A percentile compares a stretch with the other conserved stretches of the same genome.
phyloP scores from a whole-genome alignment of 2,888 invertebrate genomes.

The Heliconius charithonia region DNA sequence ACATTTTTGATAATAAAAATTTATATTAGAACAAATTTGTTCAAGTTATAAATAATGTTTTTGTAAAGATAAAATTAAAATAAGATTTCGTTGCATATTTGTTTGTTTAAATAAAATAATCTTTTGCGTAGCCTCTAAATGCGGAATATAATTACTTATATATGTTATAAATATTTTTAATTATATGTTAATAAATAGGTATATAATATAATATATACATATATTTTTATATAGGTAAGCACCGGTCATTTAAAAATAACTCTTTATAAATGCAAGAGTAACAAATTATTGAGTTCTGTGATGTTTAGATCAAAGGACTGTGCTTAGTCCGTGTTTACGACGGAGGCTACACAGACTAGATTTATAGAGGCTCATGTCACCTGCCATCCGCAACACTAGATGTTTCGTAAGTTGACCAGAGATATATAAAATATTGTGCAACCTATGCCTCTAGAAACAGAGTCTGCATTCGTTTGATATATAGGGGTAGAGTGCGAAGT shows the following conservation, averaged over 20 bases:
- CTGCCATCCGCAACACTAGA: constrained; percentile 75
- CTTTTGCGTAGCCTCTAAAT: no score
- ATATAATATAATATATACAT: no score
- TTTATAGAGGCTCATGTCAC: constrained; percentile 76
- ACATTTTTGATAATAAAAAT: no score
- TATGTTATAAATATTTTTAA: no score
- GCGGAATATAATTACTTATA: no score
- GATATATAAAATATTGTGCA: constrained; percentile 51
- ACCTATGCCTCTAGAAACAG: constrained; percentile 51
- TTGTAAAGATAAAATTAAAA: no score
- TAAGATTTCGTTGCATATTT: no score
- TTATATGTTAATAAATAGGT: no score
- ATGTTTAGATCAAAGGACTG: constrained; percentile 67
- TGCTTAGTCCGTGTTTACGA: constrained; percentile 59
- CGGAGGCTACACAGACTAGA: constrained; percentile 62
- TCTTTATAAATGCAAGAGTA: constrained; percentile 47
- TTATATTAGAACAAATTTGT: no score
- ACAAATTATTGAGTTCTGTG: constrained; percentile 65
- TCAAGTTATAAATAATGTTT: no score
- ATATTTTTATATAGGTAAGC: no score
- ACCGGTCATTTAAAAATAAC: not conserved
- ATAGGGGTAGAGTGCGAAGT: constrained; percentile 57
- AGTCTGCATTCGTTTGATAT: constrained; percentile 50
- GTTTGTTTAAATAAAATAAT: no score
- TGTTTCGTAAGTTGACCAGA: constrained; percentile 59